Evolutionary conservation across 1,140 invertebrate genomes (phyloP), one percentile per base, ranked within the genome.

Genomic region (Gonatopus flavifemur): DNA sequence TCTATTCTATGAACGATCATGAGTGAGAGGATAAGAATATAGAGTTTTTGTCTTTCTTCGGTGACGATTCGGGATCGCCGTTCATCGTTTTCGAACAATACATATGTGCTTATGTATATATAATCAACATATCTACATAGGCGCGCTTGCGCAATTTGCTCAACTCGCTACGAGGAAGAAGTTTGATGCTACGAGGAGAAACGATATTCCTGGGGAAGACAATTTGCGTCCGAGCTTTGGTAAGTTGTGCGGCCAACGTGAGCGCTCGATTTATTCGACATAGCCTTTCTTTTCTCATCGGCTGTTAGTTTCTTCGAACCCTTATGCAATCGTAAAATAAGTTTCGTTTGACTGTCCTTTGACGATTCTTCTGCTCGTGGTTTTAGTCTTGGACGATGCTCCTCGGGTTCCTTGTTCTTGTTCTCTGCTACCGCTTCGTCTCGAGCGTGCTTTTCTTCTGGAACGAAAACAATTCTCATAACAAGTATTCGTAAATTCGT

Each of bases 391-490:
- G 57, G 62, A 21, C 39, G 19, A 2, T 72, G 66, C 3, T 69
- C 65, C 40, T 50, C 49, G 2, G 52, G 19, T 3, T 69, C 61
- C 36, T 71, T 77, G 57, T 70, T 66, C 38, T 74, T 77, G 54
- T 74, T 76, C 40, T 80, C 76, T 3, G 74, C 55, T 37, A 65
- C 53, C 28, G 64, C 63, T 49, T 81, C 78, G 48, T 80, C 77
- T 39, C 75, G 70, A 10, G 71, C 51, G 36, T 78, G 75, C 41
- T 81, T 80, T 36, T 81, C 78, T 38, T 76, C 80, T 70, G 53
- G 22, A 65, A 69, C 39, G 35, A 21, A 24, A 21, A 6, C 4
- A n/a, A 20, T 22, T 15, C 2, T 10, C 2, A n/a, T 7, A 35
- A 22, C n/a, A n/a, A n/a, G n/a, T n/a, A n/a, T n/a, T n/a, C n/a